A percentile compares a stretch with the other conserved stretches of the same genome.
phyloP scores from a whole-genome alignment of 2,888 invertebrate species.

The Lithophane ornitopus region DNA sequence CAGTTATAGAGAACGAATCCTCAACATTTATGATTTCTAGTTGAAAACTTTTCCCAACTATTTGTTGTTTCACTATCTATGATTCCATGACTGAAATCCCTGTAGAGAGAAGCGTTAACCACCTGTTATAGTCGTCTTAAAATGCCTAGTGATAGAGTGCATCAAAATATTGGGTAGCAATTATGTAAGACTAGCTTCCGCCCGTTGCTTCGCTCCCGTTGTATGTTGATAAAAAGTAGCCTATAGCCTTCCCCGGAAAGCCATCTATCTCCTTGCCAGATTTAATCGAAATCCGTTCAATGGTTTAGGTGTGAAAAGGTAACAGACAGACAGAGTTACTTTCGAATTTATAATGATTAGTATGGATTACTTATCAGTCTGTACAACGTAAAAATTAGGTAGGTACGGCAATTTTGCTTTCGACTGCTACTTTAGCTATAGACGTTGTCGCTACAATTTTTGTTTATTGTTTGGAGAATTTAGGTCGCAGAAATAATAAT shows the following conservation, averaged over 20 bases:
- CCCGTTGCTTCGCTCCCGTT: too few relatives aligned
- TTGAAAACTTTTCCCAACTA: neutral
- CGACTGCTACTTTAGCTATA: neutral
- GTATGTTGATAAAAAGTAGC: too few relatives aligned
- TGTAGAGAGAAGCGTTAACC: neutral
- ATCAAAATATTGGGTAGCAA: neutral
- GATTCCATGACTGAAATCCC: too few relatives aligned
- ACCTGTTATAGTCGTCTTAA: neutral
- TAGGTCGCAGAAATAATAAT: neutral
- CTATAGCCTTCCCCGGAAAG: too few relatives aligned
- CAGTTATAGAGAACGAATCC: neutral
- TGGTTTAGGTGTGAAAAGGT: too few relatives aligned
- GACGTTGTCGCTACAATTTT: neutral
- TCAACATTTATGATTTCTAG: slow-evolving; percentile 12
- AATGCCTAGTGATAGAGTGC: neutral
- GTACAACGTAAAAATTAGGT: neutral
- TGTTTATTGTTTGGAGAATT: neutral
- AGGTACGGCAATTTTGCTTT: neutral
- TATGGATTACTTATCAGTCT: too few relatives aligned
- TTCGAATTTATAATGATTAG: too few relatives aligned
- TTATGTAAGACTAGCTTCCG: too few relatives aligned
- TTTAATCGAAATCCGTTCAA: too few relatives aligned
- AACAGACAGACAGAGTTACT: too few relatives aligned
- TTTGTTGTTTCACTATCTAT: neutral
- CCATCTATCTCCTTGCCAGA: too few relatives aligned